Percentiles rank a stretch among this genome's conserved stretches.
Evolutionary conservation across 1,140 invertebrate genomes (phyloP).

Genomic region (Zaprionus davidi): DNA sequence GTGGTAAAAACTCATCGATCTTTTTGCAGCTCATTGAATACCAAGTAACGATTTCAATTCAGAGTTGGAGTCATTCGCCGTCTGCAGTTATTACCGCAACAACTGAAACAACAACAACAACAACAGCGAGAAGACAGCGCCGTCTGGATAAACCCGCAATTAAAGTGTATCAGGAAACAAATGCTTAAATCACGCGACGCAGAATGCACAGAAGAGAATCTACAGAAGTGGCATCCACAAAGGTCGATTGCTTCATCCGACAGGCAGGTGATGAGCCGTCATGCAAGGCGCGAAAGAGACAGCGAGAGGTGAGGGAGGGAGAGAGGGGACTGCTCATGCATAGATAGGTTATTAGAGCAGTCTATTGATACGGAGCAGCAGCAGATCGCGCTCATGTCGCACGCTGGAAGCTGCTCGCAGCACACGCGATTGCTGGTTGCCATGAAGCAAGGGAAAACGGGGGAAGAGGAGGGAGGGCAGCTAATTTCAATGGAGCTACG

Average conservation of each 20-base stretch:
- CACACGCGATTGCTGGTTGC: slow-evolving; percentile 72
- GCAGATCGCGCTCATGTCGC: slow-evolving; percentile 33
- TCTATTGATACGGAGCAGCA: slow-evolving; percentile 24
- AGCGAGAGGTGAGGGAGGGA: not conserved
- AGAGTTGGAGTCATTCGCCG: not conserved
- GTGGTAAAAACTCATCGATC: slow-evolving; percentile 11
- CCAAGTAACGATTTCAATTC: not conserved
- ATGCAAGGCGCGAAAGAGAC: slow-evolving; percentile 54
- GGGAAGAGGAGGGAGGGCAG: slow-evolving; percentile 3
- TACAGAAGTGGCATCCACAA: slow-evolving; percentile 49
- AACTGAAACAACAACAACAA: slow-evolving; percentile 11
- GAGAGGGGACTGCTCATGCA: not conserved
- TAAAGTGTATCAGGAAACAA: slow-evolving; percentile 82
- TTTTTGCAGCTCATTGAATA: slow-evolving; percentile 8
- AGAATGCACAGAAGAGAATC: too few species aligned
- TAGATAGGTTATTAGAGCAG: slow-evolving; percentile 74
- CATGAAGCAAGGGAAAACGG: not conserved
- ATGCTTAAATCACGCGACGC: slow-evolving; percentile 82
- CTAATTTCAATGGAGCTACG: slow-evolving; percentile 65
- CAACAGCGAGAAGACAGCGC: slow-evolving; percentile 41
- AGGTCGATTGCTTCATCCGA: slow-evolving; percentile 81
- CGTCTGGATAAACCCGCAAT: slow-evolving; percentile 53
- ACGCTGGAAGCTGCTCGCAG: slow-evolving; percentile 24
- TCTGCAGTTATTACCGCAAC: slow-evolving; percentile 3
- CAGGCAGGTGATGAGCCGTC: slow-evolving; percentile 78